These are phyloP conservation scores for Sesia bembeciformis DNA, from an alignment of 2,888 invertebrate genomes.

Conservation along the genomic window DNA sequence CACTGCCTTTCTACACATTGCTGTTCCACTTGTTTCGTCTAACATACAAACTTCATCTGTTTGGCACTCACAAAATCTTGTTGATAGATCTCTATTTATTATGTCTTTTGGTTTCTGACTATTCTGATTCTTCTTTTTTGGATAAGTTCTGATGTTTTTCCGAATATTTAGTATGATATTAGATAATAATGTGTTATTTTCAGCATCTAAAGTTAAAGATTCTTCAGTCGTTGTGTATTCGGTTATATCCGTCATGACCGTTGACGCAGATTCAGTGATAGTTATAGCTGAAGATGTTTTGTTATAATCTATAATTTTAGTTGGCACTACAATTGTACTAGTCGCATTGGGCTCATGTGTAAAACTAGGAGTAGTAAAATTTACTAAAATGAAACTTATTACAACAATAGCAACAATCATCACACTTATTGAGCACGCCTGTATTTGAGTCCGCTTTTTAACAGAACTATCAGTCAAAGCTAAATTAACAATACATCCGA, in stretches of 20 bases:
- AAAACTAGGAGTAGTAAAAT: constrained; percentile 61
- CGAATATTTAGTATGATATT: constrained; percentile 52
- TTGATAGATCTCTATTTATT: constrained; percentile 48
- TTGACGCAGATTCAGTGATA: constrained; percentile 25
- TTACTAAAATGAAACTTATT: constrained; percentile 67
- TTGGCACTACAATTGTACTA: constrained; percentile 68
- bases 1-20: constrained; percentile 66
- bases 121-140: constrained; percentile 36
- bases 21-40: constrained; percentile 73
- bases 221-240: constrained; percentile 28
- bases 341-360: constrained; percentile 39
- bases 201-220: constrained; percentile 21
- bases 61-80: constrained; percentile 69
- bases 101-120: constrained; percentile 41
- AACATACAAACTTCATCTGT: constrained; percentile 77
- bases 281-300: constrained; percentile 42
- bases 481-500: constrained; percentile 62
- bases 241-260: constrained; percentile 15
- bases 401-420: constrained; percentile 68
- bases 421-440: constrained; percentile 70
- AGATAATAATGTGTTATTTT: constrained; percentile 30
- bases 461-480: constrained; percentile 56
- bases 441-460: constrained; percentile 65
- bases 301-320: constrained; percentile 35
- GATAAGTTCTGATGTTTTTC: constrained; percentile 61